Conservation (phyloP, 2,888 invertebrate species). For the Heliconius cydno region DNA sequence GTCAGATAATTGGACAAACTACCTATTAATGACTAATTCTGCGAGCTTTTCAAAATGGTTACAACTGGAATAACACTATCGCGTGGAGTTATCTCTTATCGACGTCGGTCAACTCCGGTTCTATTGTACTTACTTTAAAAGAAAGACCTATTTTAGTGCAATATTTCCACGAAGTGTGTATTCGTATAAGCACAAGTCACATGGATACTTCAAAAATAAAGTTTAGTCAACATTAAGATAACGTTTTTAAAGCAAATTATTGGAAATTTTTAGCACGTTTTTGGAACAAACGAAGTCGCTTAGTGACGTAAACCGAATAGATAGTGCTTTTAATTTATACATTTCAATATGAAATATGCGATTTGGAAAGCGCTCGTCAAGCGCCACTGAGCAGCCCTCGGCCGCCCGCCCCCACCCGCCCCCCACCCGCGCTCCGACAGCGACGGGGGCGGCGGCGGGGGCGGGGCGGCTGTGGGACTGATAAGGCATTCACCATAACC, state of each 20-base stretch:
- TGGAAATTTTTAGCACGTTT: neutral
- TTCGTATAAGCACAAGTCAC: neutral
- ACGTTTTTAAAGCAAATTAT: neutral
- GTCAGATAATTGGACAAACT: no score
- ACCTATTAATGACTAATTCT: no score
- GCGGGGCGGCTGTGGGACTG: no score
- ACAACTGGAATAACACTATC: neutral
- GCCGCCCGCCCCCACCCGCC: neutral
- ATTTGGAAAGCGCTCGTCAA: conserved; percentile 34
- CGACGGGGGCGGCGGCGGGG: no score
- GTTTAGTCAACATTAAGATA: conserved; percentile 3
- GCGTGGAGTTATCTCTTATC: neutral
- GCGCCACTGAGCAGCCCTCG: conserved; percentile 32
- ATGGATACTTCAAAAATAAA: neutral
- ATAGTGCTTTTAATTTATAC: neutral
- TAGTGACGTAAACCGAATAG: neutral
- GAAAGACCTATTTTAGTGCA: conserved; percentile 1
- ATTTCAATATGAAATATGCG: conserved; percentile 6
- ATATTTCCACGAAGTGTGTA: conserved; percentile 1
- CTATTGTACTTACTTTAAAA: conserved; percentile 20
- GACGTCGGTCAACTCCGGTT: neutral
- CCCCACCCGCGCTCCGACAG: no score
- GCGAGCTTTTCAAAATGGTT: neutral
- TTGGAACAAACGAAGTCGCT: neutral
- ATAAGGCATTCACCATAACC: no score